Percentiles rank a stretch among this genome's conserved stretches.
Evolutionary conservation across 2,797 vertebrate genomes (phyloP).

Genomic region (Sebastes glaucus): DNA sequence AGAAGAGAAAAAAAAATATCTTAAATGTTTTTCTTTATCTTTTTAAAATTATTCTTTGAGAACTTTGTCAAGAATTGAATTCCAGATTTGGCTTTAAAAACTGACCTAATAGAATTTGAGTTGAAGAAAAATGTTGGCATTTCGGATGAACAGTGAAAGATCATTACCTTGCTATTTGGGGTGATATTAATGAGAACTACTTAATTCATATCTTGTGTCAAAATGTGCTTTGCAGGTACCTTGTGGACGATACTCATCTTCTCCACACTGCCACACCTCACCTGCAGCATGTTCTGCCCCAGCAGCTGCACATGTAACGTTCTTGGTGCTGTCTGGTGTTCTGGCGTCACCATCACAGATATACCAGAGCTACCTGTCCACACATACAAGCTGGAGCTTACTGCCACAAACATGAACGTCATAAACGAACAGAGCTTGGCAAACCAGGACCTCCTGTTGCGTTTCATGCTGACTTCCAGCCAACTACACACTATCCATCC

Average conservation of each 20-base stretch:
- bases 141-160: background rate
- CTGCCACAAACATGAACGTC: conserved; percentile 47
- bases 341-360: conserved; percentile 52
- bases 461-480: conserved; percentile 82
- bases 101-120: background rate
- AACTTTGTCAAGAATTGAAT: background rate
- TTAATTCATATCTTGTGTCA: background rate
- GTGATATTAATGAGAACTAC: background rate
- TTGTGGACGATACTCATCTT: conserved; percentile 59
- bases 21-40: background rate
- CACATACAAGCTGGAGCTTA: conserved; percentile 73
- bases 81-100: background rate
- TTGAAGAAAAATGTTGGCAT: background rate
- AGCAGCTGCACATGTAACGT: conserved; percentile 33
- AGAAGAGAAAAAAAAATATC: no score
- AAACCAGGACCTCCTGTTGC: conserved; percentile 71
- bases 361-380: conserved; percentile 62
- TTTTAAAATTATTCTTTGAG: background rate
- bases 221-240: conserved; percentile 42
- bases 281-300: conserved; percentile 52
- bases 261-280: conserved; percentile 26
- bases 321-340: conserved; percentile 39
- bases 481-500: conserved; percentile 82
- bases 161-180: background rate
- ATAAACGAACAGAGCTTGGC: conserved; percentile 81